Evolutionary conservation across 2,113 vertebrate species (phyloP).

Genomic region (Fulica atra): DNA sequence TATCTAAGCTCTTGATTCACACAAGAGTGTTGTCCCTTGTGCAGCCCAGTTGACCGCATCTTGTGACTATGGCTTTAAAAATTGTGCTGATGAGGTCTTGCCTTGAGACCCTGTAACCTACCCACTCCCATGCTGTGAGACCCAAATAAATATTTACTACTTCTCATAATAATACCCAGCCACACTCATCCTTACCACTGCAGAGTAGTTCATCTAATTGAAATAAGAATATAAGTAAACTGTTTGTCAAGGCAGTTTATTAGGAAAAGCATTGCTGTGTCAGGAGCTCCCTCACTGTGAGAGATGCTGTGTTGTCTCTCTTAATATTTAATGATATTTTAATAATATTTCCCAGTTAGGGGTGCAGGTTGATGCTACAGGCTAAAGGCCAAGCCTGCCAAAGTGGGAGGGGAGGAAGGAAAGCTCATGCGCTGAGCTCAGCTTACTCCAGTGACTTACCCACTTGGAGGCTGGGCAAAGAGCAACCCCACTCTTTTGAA

Average conservation of each 20-base stretch:
- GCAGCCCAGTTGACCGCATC: neutral
- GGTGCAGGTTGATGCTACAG: neutral
- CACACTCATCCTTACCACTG: neutral
- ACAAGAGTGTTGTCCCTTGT: neutral
- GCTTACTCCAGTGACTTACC: neutral
- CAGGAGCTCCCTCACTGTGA: slow-evolving; percentile 52
- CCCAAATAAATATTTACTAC: slow-evolving; percentile 40
- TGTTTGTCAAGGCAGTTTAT: slow-evolving; percentile 65
- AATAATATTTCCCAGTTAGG: slow-evolving; percentile 60
- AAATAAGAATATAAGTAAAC: slow-evolving; percentile 65
- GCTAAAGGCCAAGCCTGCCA: slow-evolving; percentile 19
- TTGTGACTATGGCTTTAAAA: neutral
- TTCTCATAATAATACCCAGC: slow-evolving; percentile 27
- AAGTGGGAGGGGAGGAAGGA: neutral
- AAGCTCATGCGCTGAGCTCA: neutral
- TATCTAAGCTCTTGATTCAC: neutral
- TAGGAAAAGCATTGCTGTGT: slow-evolving; percentile 63
- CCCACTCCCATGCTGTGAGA: neutral
- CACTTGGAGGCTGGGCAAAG: neutral
- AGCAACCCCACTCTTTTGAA: neutral
- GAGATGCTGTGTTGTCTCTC: slow-evolving; percentile 53
- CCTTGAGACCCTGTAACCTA: neutral
- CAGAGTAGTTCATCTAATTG: slow-evolving; percentile 42
- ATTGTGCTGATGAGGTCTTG: neutral
- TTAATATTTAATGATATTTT: slow-evolving; percentile 65